Evolutionary conservation across 2,797 vertebrate species (phyloP), one percentile per base, ranked within the genome.

Genomic region (Potorous gilbertii): DNA sequence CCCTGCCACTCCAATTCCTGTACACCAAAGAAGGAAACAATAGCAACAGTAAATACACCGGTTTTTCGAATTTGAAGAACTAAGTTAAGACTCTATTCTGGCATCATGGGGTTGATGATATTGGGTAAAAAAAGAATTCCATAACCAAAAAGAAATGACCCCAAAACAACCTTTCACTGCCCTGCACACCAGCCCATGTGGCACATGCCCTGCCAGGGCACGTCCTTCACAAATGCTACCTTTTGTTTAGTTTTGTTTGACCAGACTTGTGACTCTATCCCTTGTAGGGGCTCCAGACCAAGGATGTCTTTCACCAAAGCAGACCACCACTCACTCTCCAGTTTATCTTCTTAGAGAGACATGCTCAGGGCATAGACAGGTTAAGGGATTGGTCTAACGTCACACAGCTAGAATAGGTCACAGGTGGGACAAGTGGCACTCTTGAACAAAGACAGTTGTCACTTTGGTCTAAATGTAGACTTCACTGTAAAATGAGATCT

Each of bases 41-140:
- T 0, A 24, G n/a, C 46, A 1, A 74, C 18, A 2, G n/a, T 0
- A n/a, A 34, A n/a, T 6, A 4, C 34, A 34, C 1, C 13, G 5
- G 31, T 57, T 57, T 57, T n/a, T 6, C 34, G n/a, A 2, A n/a
- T 24, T 14, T 24, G 18, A 24, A 81, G n/a, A 40, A 21, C 66
- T 24, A 2, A 3, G n/a, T 2, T 81, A 18, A 74, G n/a, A 9
- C 6, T 24, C n/a, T 81, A 9, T 40, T 81, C 6, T 81, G n/a
- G 66, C 1, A 9, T 40, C n/a, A 16, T 62, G 59, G 31, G 13
- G 11, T 16, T 14, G 59, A 34, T 14, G 59, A 34, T 14, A 34
- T 16, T 40, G 66, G 66, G 18, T 1, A 21, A 3, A 74, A 1
- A 74, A 74, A 40, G 18, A 21, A 46, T 40, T 62, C 59, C 66